Percentiles rank a stretch among this genome's conserved stretches.
These are phyloP conservation scores for Laterallus jamaicensis DNA, from an alignment of 2,113 vertebrate genomes.

Conservation along the genomic window DNA sequence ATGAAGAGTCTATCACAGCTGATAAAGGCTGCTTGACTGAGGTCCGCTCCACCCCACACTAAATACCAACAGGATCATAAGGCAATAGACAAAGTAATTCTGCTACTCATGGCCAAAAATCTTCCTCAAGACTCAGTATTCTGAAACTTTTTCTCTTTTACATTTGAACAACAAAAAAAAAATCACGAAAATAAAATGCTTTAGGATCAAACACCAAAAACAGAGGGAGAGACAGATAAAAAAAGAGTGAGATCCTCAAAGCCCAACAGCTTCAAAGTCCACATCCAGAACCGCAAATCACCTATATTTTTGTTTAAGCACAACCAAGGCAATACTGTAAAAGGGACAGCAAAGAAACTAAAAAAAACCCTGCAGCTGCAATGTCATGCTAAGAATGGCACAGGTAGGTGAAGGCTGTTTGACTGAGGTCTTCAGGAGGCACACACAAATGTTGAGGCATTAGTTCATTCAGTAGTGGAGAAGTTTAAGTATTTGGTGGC, in stretches of 20 bases:
- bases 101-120: not conserved
- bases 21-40: not conserved
- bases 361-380: not conserved
- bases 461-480: not conserved
- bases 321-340: not conserved
- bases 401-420: not conserved
- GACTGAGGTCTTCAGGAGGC: not conserved
- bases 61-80: not conserved
- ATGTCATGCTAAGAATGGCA: not conserved
- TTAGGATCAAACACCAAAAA: not conserved
- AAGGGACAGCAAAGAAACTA: not conserved
- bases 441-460: not conserved
- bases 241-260: not conserved
- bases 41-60: not conserved
- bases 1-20: not conserved
- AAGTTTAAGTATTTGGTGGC: not conserved
- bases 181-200: not conserved
- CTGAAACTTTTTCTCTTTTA: not conserved
- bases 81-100: not conserved
- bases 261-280: not conserved
- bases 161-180: not conserved
- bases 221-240: not conserved
- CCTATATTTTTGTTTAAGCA: not conserved
- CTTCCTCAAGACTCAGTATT: not conserved
- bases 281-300: not conserved